These are phyloP conservation scores for Pygmarrhopalites habei DNA, from an alignment of 1,140 invertebrate genomes.

Conservation along the genomic window DNA sequence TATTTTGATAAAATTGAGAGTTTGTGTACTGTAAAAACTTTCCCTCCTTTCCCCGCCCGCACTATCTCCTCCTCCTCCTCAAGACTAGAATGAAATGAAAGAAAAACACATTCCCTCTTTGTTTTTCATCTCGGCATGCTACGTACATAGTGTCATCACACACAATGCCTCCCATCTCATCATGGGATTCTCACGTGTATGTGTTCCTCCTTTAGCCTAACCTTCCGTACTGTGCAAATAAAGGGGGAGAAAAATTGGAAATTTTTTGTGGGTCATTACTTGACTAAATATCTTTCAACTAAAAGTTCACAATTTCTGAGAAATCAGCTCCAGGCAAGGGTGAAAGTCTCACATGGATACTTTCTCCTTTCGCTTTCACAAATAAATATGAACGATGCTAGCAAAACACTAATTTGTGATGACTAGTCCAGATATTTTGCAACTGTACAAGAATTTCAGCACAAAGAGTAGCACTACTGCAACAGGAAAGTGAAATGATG, in stretches of 20 bases:
- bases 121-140: neutral
- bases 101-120: neutral
- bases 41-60: neutral
- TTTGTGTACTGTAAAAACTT: neutral
- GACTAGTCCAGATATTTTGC: too few relatives aligned
- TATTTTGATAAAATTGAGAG: neutral
- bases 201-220: neutral
- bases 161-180: neutral
- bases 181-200: neutral
- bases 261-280: neutral
- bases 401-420: too few relatives aligned
- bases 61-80: neutral
- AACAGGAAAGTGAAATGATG: too few relatives aligned
- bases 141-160: neutral
- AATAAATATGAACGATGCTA: too few relatives aligned
- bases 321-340: too few relatives aligned
- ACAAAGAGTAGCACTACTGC: too few relatives aligned
- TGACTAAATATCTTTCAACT: neutral
- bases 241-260: too few relatives aligned
- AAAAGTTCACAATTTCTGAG: neutral
- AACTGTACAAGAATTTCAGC: too few relatives aligned
- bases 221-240: too few relatives aligned
- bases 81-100: neutral
- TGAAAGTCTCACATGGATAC: too few relatives aligned
- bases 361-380: too few relatives aligned